Conservation (phyloP, 2,797 vertebrate species). For the Paratrypauchen microcephalus region DNA sequence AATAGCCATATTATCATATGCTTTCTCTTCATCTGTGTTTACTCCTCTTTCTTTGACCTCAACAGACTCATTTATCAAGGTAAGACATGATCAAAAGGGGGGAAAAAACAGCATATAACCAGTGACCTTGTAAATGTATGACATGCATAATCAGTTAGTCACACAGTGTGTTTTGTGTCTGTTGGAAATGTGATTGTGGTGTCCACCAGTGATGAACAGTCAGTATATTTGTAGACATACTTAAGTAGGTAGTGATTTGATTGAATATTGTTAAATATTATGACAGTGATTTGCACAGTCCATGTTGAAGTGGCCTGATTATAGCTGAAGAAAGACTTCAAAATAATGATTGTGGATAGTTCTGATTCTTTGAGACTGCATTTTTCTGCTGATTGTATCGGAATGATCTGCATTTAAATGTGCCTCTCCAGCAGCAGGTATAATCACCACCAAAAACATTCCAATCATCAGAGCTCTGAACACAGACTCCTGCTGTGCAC, state of each 20-base stretch:
- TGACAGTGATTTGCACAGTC: not conserved
- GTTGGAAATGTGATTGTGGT: not conserved
- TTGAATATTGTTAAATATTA: constrained; percentile 1
- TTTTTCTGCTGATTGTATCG: not conserved
- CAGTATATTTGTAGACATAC: not conserved
- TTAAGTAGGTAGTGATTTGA: not conserved
- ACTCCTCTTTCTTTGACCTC: no score
- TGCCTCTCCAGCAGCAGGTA: not conserved
- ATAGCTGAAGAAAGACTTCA: constrained; percentile 2
- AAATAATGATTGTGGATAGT: not conserved
- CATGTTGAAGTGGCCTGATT: not conserved
- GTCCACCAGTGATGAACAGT: not conserved
- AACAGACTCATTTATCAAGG: no score
- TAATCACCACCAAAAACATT: constrained; percentile 11
- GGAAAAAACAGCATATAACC: no score
- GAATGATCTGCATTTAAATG: constrained; percentile 11
- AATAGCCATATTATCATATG: no score
- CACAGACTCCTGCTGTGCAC: constrained; percentile 5
- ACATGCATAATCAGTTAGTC: no score
- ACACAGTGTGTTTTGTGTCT: not conserved
- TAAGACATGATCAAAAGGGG: no score
- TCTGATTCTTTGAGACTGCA: not conserved
- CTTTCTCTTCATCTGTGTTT: no score
- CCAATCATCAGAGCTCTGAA: not conserved
- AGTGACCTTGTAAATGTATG: no score